Evolutionary conservation across 1,140 invertebrate species (phyloP).

Genomic region (Nasonia longicornis): DNA sequence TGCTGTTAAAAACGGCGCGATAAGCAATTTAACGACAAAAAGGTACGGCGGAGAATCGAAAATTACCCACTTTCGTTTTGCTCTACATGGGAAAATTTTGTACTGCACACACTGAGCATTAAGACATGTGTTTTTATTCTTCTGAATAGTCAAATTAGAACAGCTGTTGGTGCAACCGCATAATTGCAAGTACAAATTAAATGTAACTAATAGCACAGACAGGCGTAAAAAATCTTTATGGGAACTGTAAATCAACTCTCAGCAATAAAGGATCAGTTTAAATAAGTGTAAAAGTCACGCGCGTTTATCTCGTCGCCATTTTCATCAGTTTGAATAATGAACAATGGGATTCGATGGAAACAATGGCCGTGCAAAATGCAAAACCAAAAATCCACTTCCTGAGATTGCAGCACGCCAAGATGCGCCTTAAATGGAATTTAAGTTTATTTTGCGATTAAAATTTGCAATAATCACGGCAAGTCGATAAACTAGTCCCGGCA

Average conservation of each 20-base stretch:
- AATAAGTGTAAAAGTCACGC: neutral
- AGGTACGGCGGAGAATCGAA: neutral
- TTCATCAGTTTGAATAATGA: neutral
- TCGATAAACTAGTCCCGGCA: no score
- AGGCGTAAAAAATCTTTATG: neutral
- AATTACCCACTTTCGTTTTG: conserved; percentile 3
- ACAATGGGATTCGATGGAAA: neutral
- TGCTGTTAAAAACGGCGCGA: neutral
- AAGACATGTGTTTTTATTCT: no score
- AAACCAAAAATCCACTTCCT: neutral
- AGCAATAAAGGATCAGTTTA: neutral
- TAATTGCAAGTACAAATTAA: no score
- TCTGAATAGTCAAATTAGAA: no score
- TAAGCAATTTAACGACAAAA: conserved; percentile 16
- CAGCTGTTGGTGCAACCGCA: no score
- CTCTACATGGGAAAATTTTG: no score
- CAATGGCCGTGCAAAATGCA: neutral
- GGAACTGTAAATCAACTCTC: neutral
- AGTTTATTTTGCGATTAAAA: no score
- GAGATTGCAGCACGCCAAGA: no score
- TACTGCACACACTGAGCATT: no score
- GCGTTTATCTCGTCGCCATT: neutral
- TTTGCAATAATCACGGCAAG: no score
- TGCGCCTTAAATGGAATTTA: no score
- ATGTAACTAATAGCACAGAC: no score